Percentiles rank a stretch among this genome's conserved stretches.
Conservation (phyloP, 2,797 vertebrate species). For the Tiaroga cobitis region DNA sequence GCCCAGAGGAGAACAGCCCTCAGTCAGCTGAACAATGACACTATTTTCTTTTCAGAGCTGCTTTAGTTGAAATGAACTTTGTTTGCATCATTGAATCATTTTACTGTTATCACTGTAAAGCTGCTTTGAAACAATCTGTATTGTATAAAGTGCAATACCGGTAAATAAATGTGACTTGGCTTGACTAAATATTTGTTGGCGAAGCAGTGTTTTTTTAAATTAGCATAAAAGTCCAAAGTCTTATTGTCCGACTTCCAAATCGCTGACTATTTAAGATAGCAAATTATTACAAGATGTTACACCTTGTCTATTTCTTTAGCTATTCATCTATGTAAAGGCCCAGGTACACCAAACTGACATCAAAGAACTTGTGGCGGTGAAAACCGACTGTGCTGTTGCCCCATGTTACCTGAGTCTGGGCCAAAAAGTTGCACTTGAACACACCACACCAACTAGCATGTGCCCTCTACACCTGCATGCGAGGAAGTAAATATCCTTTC, state of each 20-base stretch:
- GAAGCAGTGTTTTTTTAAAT: neutral
- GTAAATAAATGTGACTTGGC: too few relatives aligned
- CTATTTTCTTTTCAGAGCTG: too few relatives aligned
- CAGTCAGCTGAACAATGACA: too few relatives aligned
- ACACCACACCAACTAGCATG: neutral
- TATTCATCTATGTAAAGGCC: constrained; percentile 58
- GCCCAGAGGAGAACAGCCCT: too few relatives aligned
- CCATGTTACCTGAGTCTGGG: neutral
- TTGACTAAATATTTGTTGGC: neutral
- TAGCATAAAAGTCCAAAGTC: constrained; percentile 22
- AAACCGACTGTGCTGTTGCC: neutral
- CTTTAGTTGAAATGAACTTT: too few relatives aligned
- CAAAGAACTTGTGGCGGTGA: neutral
- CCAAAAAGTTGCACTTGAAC: neutral
- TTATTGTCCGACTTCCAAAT: neutral
- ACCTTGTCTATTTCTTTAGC: constrained; percentile 54
- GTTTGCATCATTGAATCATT: too few relatives aligned
- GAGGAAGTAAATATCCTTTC: neutral
- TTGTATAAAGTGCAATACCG: too few relatives aligned
- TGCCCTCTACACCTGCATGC: neutral
- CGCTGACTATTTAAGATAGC: neutral
- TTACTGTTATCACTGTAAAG: too few relatives aligned
- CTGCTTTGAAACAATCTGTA: too few relatives aligned
- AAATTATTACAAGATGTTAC: constrained; percentile 66
- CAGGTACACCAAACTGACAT: constrained; percentile 41